These are phyloP conservation scores for Apamea sordens DNA, from an alignment of 2,888 invertebrate species.

Conservation along the genomic window DNA sequence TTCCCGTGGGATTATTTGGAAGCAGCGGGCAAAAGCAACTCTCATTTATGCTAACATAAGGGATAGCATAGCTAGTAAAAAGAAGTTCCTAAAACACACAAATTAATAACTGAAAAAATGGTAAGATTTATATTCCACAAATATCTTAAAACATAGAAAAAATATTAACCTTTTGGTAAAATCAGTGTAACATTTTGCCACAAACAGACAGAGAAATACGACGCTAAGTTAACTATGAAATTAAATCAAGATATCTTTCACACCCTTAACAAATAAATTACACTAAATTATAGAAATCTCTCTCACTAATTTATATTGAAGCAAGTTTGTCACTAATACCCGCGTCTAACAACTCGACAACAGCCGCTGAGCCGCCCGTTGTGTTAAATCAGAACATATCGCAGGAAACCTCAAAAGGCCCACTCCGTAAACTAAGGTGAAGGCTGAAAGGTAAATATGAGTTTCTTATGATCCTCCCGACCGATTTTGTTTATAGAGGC, in stretches of 20 bases:
- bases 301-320: slow-evolving; percentile 36
- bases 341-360: slow-evolving; percentile 5
- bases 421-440: not conserved
- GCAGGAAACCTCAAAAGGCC: not conserved
- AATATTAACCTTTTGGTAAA: not conserved
- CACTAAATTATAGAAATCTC: slow-evolving; percentile 11
- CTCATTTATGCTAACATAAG: no score
- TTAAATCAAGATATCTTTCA: not conserved
- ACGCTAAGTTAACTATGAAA: slow-evolving; percentile 2
- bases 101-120: not conserved
- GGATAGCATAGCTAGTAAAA: no score
- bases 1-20: no score
- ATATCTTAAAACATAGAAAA: not conserved
- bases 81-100: not conserved
- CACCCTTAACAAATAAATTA: slow-evolving; percentile 6
- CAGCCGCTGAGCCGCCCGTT: not conserved
- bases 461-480: no score
- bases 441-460: not conserved
- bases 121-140: not conserved
- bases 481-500: not conserved
- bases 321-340: slow-evolving; percentile 12
- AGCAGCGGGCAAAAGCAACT: no score
- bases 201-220: not conserved
- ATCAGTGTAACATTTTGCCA: not conserved
- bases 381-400: slow-evolving; percentile 23